Evolutionary conservation across 2,888 invertebrate species (phyloP).

Genomic region (Epicampocera succincta): DNA sequence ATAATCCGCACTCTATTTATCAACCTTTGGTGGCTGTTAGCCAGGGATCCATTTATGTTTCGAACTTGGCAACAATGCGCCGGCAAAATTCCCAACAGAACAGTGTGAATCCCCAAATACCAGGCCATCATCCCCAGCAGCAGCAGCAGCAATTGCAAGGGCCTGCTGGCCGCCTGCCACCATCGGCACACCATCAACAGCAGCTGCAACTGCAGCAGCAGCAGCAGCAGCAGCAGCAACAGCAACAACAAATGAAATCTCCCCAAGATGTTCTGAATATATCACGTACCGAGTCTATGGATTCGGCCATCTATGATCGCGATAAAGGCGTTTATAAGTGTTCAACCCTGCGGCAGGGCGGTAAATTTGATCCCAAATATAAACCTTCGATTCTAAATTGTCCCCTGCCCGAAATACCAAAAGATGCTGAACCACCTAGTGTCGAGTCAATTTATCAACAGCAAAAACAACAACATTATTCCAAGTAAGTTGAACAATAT

Average conservation of each 20-base stretch:
- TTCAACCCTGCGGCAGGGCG: slow-evolving; percentile 81
- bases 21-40: slow-evolving; percentile 79
- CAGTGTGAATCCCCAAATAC: slow-evolving; percentile 75
- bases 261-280: slow-evolving; percentile 76
- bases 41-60: slow-evolving; percentile 79
- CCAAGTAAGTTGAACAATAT: slow-evolving; percentile 77
- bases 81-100: slow-evolving; percentile 78
- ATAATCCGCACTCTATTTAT: slow-evolving; percentile 80
- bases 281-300: slow-evolving; percentile 77
- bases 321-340: slow-evolving; percentile 82
- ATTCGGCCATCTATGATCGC: slow-evolving; percentile 80
- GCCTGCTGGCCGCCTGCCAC: slow-evolving; percentile 57
- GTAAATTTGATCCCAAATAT: slow-evolving; percentile 82
- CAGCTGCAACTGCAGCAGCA: slow-evolving; percentile 65
- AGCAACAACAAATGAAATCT: slow-evolving; percentile 71
- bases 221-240: slow-evolving; percentile 64
- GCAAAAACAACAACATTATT: slow-evolving; percentile 76
- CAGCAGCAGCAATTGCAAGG: slow-evolving; percentile 73
- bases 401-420: slow-evolving; percentile 82
- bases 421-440: slow-evolving; percentile 80
- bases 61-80: slow-evolving; percentile 80
- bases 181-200: slow-evolving; percentile 72
- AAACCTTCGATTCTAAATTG: slow-evolving; percentile 82
- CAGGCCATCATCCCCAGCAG: slow-evolving; percentile 75
- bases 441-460: slow-evolving; percentile 78